A percentile compares a stretch with the other conserved stretches of the same genome.
Conservation (phyloP, 2,113 vertebrate genomes). For the Pseudorhombus dupliciocellatus region DNA sequence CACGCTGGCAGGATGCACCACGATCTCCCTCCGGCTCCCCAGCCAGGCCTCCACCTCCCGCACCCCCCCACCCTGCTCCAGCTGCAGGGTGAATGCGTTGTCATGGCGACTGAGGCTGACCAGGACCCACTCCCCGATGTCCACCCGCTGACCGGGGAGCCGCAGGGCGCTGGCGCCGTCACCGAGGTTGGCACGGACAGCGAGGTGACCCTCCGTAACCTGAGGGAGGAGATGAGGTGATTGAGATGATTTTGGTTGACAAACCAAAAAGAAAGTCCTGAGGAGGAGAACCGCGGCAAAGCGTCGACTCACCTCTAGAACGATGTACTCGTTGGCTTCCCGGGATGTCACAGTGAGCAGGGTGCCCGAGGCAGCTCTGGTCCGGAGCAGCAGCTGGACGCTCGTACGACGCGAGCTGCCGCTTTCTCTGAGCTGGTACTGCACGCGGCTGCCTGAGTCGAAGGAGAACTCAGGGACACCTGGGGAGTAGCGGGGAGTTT, state of each 20-base stretch:
- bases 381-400: conserved; percentile 85
- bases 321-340: conserved; percentile 74
- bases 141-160: conserved; percentile 79
- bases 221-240: conserved; percentile 55
- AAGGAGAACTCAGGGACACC: conserved; percentile 89
- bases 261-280: not conserved
- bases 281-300: not conserved
- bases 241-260: too few relatives aligned
- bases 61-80: conserved; percentile 86
- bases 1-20: conserved; percentile 79
- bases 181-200: conserved; percentile 81
- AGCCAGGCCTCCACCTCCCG: conserved; percentile 81
- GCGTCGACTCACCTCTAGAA: conserved; percentile 81
- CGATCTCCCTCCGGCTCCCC: conserved; percentile 77
- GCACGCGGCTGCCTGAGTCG: conserved; percentile 81
- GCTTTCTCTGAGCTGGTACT: conserved; percentile 79
- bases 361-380: conserved; percentile 77
- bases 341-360: conserved; percentile 83
- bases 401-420: conserved; percentile 75
- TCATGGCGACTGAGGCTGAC: conserved; percentile 84
- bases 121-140: conserved; percentile 87
- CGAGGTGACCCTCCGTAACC: conserved; percentile 84
- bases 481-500: conserved; percentile 44
- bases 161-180: conserved; percentile 77
- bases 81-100: conserved; percentile 83